These are phyloP conservation scores for Pammene fasciana DNA, from an alignment of 2,888 invertebrate species.

Conservation along the genomic window DNA sequence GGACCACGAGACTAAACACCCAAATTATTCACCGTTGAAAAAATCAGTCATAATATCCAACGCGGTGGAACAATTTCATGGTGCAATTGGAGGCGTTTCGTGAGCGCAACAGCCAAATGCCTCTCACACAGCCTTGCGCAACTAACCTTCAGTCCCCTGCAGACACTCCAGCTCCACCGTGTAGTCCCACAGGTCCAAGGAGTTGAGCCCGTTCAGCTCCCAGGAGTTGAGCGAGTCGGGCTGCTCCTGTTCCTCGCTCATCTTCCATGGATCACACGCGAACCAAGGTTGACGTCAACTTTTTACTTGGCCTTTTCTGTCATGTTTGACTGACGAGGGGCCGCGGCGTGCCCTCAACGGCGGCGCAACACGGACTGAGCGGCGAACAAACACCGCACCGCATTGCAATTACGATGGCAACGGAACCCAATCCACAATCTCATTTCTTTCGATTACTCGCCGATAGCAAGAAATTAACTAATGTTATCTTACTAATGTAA, in stretches of 20 bases:
- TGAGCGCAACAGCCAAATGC: constrained; percentile 49
- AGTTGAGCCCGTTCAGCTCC: constrained; percentile 85
- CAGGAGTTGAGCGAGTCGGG: constrained; percentile 78
- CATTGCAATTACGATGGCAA: constrained; percentile 65
- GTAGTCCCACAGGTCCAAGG: constrained; percentile 93
- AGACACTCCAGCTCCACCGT: constrained; percentile 92
- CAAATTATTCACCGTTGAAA: constrained; percentile 34
- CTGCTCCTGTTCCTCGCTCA: constrained; percentile 77
- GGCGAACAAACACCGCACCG: constrained; percentile 48
- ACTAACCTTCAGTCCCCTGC: constrained; percentile 89
- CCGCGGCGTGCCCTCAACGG: constrained; percentile 60
- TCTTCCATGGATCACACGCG: constrained; percentile 57
- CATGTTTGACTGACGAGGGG: constrained; percentile 58
- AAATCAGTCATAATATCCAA: constrained; percentile 51
- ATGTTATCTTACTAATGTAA: constrained; percentile 61
- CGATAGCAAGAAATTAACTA: constrained; percentile 70
- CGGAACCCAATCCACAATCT: constrained; percentile 72
- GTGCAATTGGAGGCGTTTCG: constrained; percentile 59
- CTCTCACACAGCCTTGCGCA: constrained; percentile 71
- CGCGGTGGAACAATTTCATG: constrained; percentile 59
- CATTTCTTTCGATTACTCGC: constrained; percentile 71
- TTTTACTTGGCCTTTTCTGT: constrained; percentile 58
- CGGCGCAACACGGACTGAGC: constrained; percentile 63
- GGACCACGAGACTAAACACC: constrained; percentile 16
- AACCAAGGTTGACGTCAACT: constrained; percentile 60